Evolutionary conservation across 2,888 invertebrate genomes (phyloP).

Genomic region (Ichneumoninae sp.): DNA sequence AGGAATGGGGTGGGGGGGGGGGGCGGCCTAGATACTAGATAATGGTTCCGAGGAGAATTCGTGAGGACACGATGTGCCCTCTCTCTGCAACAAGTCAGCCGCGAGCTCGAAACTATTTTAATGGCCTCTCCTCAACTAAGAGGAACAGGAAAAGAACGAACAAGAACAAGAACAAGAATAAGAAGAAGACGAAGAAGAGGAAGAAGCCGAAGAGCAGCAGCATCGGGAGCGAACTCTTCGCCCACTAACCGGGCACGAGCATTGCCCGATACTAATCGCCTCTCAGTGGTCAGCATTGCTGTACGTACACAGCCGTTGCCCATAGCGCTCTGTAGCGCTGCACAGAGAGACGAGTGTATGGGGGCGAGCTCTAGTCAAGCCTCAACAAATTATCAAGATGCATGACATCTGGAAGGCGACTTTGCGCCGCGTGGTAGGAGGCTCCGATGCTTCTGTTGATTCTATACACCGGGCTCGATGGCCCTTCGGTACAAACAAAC

Average conservation of each 20-base stretch:
- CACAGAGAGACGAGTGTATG: conserved; percentile 32
- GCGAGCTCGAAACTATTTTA: conserved; percentile 60
- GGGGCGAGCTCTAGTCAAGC: conserved; percentile 41
- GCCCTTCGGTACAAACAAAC: conserved; percentile 27
- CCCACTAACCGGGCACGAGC: conserved; percentile 58
- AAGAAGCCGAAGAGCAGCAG: conserved; percentile 12
- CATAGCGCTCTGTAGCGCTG: not conserved
- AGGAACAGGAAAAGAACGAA: conserved; percentile 20
- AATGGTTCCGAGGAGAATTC: conserved; percentile 61
- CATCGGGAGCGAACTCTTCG: conserved; percentile 61
- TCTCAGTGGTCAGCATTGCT: conserved; percentile 41
- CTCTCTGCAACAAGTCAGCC: conserved; percentile 18
- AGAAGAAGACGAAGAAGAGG: conserved; percentile 27
- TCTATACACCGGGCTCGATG: conserved; percentile 11
- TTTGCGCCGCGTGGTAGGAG: conserved; percentile 6
- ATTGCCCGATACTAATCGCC: conserved; percentile 59
- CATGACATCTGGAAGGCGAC: conserved; percentile 58
- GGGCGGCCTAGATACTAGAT: conserved; percentile 57
- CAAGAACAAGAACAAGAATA: not conserved
- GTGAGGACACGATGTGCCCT: conserved; percentile 55
- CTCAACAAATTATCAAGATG: conserved; percentile 66
- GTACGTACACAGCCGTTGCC: not conserved
- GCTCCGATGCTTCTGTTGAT: conserved; percentile 40
- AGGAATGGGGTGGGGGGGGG: not conserved
- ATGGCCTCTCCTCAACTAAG: conserved; percentile 57